phyloP scores from a whole-genome alignment of 2,888 invertebrate genomes.

The Trichopria drosophilae region DNA sequence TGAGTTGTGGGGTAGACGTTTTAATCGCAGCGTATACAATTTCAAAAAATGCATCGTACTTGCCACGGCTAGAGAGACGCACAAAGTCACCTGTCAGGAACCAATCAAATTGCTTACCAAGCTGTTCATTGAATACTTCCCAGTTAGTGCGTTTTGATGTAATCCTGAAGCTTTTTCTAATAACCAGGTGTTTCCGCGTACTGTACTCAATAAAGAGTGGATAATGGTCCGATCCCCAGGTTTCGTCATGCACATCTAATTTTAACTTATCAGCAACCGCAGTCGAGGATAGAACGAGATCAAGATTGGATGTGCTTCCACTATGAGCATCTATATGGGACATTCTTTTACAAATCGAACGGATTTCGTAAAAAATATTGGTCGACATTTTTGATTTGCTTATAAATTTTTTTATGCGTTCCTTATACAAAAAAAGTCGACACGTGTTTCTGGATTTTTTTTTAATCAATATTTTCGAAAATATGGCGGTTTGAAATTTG shows the following conservation, averaged over 20 bases:
- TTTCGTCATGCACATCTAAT: neutral
- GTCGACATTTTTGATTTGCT: too few relatives aligned
- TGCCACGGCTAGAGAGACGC: neutral
- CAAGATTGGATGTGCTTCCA: constrained; percentile 11
- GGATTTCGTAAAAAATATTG: too few relatives aligned
- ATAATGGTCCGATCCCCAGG: constrained; percentile 16
- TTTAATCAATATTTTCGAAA: too few relatives aligned
- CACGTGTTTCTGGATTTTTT: too few relatives aligned
- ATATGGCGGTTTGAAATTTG: too few relatives aligned
- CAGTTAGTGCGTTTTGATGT: constrained; percentile 7
- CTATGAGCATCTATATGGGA: constrained; percentile 3
- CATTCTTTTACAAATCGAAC: too few relatives aligned
- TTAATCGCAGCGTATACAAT: constrained; percentile 4
- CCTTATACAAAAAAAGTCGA: too few relatives aligned
- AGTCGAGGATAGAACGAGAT: constrained; percentile 4
- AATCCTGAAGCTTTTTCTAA: constrained; percentile 6
- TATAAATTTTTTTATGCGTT: too few relatives aligned
- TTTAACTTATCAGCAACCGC: constrained; percentile 4
- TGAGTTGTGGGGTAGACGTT: constrained; percentile 17
- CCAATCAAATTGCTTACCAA: neutral
- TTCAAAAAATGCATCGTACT: constrained; percentile 22
- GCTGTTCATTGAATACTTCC: neutral
- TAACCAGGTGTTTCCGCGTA: constrained; percentile 2
- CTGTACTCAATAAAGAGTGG: neutral
- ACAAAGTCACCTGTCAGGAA: neutral